Conservation (phyloP, 2,113 vertebrate genomes). For the Fulica atra region DNA sequence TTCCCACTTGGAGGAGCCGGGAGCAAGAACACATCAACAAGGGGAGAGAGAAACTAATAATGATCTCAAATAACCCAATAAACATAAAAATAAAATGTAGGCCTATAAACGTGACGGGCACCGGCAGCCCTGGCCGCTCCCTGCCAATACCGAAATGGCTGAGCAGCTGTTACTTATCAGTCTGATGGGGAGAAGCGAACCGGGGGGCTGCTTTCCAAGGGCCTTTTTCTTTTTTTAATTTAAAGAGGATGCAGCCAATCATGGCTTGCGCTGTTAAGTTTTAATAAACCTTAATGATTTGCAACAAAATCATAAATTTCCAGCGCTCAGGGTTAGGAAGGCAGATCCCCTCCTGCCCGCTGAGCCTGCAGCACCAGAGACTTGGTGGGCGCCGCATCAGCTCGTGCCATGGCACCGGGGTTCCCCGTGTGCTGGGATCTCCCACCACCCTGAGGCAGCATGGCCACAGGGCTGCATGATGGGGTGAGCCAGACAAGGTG, state of each 20-base stretch:
- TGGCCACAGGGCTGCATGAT: fast-evolving
- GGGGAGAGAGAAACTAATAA: constrained; percentile 66
- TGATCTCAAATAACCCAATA: constrained; percentile 70
- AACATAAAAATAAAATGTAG: constrained; percentile 69
- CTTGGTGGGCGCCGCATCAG: background rate
- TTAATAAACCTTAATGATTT: constrained; percentile 58
- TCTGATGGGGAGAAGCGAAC: constrained; percentile 43
- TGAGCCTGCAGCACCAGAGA: background rate
- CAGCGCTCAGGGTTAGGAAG: background rate
- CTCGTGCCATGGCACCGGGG: fast-evolving
- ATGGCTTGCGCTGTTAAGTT: constrained; percentile 4
- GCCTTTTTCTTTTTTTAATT: background rate
- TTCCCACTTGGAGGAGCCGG: background rate
- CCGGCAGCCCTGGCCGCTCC: constrained; percentile 48
- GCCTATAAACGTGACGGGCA: constrained; percentile 60
- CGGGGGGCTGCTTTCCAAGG: constrained; percentile 55
- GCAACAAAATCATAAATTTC: constrained; percentile 33
- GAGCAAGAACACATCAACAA: constrained; percentile 57
- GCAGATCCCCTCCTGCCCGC: background rate
- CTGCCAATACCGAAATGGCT: constrained; percentile 57
- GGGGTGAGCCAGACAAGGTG: background rate
- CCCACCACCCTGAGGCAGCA: fast-evolving
- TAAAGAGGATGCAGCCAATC: constrained; percentile 55
- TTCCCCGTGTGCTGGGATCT: fast-evolving
- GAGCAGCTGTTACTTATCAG: constrained; percentile 70